Evolutionary conservation across 2,113 vertebrate species (phyloP).

Genomic region (Rhynchomys soricoides): DNA sequence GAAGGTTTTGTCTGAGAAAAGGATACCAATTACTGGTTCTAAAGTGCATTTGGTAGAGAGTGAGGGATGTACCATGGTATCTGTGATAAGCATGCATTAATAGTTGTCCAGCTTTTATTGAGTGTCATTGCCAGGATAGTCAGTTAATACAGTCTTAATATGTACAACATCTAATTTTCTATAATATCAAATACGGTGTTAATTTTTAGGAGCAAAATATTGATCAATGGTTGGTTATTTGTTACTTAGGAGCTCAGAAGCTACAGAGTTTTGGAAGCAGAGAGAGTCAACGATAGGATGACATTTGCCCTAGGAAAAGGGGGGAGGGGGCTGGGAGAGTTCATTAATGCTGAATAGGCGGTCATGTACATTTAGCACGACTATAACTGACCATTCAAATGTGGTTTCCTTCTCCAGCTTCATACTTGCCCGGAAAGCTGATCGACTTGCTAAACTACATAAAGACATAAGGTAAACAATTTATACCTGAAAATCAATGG

Average conservation of each 20-base stretch:
- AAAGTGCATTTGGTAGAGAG: neutral
- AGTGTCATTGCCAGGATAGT: constrained; percentile 33
- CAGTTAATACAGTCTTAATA: constrained; percentile 37
- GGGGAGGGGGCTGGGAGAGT: neutral
- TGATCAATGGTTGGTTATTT: neutral
- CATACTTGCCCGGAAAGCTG: constrained; percentile 93
- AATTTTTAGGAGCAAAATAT: constrained; percentile 41
- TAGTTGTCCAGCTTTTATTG: constrained; percentile 43
- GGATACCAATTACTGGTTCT: neutral
- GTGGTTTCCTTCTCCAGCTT: constrained; percentile 88
- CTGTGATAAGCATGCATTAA: neutral
- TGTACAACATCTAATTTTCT: constrained; percentile 8
- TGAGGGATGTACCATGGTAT: neutral
- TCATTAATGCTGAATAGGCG: constrained; percentile 8
- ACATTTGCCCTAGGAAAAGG: neutral
- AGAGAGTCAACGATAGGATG: neutral
- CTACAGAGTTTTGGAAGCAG: constrained; percentile 23
- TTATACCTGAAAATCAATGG: constrained; percentile 14
- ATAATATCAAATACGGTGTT: neutral
- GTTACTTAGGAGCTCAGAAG: neutral
- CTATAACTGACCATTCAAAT: constrained; percentile 56
- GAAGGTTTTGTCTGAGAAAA: constrained; percentile 10
- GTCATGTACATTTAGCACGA: neutral
- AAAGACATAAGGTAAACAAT: constrained; percentile 93
- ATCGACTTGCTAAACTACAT: constrained; percentile 87